Percentiles rank a stretch among this genome's conserved stretches.
Evolutionary conservation across 2,888 invertebrate species (phyloP).

Genomic region (Drosophila subsilvestris): DNA sequence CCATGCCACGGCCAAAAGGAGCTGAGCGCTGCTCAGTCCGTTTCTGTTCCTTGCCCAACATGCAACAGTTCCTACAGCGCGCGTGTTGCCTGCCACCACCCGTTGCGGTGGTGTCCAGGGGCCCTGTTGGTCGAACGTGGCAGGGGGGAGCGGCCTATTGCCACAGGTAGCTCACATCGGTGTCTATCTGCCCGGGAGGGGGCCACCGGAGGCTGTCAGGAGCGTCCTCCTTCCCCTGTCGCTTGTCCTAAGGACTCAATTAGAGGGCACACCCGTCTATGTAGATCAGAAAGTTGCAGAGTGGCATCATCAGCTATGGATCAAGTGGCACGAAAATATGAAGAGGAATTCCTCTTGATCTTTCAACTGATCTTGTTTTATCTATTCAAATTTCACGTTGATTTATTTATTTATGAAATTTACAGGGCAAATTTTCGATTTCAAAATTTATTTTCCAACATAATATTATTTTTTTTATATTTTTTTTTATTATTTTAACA

Average conservation of each 20-base stretch:
- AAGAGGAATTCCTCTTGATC: too few relatives aligned
- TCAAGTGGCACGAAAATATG: not conserved
- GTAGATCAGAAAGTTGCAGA: not conserved
- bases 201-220: not conserved
- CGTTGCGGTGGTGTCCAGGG: not conserved
- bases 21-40: slow-evolving; percentile 1
- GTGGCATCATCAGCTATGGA: not conserved
- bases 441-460: too few relatives aligned
- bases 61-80: slow-evolving; percentile 70
- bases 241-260: slow-evolving; percentile 50
- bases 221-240: slow-evolving; percentile 38
- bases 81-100: slow-evolving; percentile 38
- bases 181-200: not conserved
- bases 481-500: too few relatives aligned
- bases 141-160: not conserved
- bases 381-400: too few relatives aligned
- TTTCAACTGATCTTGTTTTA: too few relatives aligned
- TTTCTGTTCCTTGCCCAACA: slow-evolving; percentile 14
- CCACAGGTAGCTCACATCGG: slow-evolving; percentile 12
- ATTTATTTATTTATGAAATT: too few relatives aligned
- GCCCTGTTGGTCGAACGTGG: not conserved
- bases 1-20: slow-evolving; percentile 25
- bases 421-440: too few relatives aligned
- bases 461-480: too few relatives aligned
- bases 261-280: slow-evolving; percentile 13